These are phyloP conservation scores for Sphaerophoria taeniata DNA, from an alignment of 2,888 invertebrate species.

Conservation along the genomic window DNA sequence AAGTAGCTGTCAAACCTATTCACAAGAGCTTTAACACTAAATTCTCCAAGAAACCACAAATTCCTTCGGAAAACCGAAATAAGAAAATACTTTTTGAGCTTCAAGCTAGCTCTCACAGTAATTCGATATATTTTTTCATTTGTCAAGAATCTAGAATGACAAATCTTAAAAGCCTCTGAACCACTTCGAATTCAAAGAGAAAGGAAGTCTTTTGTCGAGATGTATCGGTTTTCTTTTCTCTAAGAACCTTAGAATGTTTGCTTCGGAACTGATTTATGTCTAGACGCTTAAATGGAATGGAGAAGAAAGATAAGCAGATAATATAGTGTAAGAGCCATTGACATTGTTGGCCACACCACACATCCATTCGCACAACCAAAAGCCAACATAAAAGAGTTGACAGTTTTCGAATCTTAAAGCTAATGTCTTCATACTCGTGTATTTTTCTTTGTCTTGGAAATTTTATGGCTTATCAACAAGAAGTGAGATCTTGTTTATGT, in stretches of 20 bases:
- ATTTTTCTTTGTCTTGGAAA: no score
- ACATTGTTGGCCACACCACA: background rate
- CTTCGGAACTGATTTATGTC: conserved; percentile 34
- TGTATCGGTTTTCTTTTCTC: background rate
- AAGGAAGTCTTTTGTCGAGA: background rate
- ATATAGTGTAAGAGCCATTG: background rate
- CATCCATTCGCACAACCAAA: background rate
- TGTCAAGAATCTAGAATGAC: background rate
- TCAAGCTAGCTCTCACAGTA: conserved; percentile 9
- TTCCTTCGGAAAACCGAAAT: background rate
- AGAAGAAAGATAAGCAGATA: conserved; percentile 16
- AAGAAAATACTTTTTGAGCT: conserved; percentile 41
- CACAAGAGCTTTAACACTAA: no score
- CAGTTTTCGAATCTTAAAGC: no score
- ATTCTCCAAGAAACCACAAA: background rate
- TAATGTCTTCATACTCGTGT: no score
- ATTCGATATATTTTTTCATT: conserved; percentile 14
- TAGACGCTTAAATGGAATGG: conserved; percentile 32
- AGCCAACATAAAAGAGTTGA: no score
- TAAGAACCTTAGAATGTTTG: background rate
- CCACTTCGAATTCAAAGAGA: background rate
- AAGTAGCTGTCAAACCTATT: no score
- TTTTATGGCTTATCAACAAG: no score
- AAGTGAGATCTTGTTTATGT: no score
- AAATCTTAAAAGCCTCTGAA: conserved; percentile 21